Conservation (phyloP, 1,140 invertebrate genomes). For the Brachionus angularis region DNA sequence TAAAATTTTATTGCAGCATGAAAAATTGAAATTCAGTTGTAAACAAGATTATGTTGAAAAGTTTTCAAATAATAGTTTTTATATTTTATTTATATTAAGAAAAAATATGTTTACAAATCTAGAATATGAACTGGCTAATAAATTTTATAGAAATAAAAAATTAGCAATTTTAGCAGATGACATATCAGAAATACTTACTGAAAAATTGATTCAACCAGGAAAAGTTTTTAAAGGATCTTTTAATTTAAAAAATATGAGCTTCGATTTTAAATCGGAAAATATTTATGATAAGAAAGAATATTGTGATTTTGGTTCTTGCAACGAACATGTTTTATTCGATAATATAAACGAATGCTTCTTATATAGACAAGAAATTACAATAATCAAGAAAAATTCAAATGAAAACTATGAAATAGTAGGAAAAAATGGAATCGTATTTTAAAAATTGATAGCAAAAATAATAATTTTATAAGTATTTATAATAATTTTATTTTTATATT, state of each 20-base stretch:
- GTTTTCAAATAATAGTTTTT: not conserved
- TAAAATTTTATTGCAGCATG: conserved; percentile 10
- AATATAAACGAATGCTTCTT: conserved; percentile 8
- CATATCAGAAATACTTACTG: not conserved
- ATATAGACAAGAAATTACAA: conserved; percentile 3
- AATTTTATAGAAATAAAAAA: conserved; percentile 3
- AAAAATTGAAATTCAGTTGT: not conserved
- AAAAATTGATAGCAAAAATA: too few relatives aligned
- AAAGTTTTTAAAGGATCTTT: not conserved
- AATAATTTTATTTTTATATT: too few relatives aligned
- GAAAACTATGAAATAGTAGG: too few relatives aligned
- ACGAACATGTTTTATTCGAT: not conserved
- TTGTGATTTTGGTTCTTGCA: conserved; percentile 2
- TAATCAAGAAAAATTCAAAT: too few relatives aligned
- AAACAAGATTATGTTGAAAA: not conserved
- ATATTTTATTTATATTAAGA: conserved; percentile 25
- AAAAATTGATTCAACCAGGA: conserved; percentile 14
- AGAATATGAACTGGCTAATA: conserved; percentile 13
- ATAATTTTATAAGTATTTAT: too few relatives aligned
- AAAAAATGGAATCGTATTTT: too few relatives aligned
- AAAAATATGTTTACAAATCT: conserved; percentile 21
- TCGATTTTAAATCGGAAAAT: conserved; percentile 27
- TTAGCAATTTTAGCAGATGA: conserved; percentile 22
- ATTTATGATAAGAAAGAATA: conserved; percentile 34
- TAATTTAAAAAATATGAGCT: conserved; percentile 28